Conservation (phyloP, 2,113 vertebrate genomes). For the Poeciliopsis turrubarensis region DNA sequence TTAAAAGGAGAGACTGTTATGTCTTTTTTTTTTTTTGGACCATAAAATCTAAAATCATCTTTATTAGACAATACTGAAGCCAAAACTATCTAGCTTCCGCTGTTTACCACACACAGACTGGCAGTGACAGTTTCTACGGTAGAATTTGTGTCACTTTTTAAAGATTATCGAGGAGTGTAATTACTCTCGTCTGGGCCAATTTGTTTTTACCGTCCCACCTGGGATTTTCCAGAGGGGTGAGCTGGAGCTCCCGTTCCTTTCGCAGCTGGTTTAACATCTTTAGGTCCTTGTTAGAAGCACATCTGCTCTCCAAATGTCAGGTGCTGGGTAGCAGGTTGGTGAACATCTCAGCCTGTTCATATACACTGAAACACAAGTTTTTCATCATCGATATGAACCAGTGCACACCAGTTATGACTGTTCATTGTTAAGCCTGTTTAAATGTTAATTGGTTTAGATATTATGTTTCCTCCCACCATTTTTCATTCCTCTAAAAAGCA, state of each 20-base stretch:
- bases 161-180: constrained; percentile 18
- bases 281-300: constrained; percentile 39
- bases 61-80: too few relatives aligned
- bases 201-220: constrained; percentile 47
- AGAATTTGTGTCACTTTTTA: constrained; percentile 12
- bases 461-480: neutral
- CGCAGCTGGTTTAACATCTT: constrained; percentile 51
- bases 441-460: neutral
- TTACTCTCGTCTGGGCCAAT: constrained; percentile 30
- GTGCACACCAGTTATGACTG: constrained; percentile 1
- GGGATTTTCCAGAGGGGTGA: constrained; percentile 55
- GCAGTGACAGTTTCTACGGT: constrained; percentile 36
- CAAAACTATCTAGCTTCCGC: neutral
- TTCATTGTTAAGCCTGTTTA: neutral
- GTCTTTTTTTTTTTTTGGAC: neutral
- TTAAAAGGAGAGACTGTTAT: neutral
- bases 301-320: constrained; percentile 71
- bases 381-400: constrained; percentile 24
- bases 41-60: too few relatives aligned
- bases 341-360: constrained; percentile 25
- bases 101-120: neutral
- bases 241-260: constrained; percentile 11
- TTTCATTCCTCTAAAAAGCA: neutral
- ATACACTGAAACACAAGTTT: constrained; percentile 30
- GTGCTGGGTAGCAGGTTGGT: constrained; percentile 62